Evolutionary conservation across 2,113 vertebrate species (phyloP), one percentile per base, ranked within the genome.

Genomic region (Silurus asotus): DNA sequence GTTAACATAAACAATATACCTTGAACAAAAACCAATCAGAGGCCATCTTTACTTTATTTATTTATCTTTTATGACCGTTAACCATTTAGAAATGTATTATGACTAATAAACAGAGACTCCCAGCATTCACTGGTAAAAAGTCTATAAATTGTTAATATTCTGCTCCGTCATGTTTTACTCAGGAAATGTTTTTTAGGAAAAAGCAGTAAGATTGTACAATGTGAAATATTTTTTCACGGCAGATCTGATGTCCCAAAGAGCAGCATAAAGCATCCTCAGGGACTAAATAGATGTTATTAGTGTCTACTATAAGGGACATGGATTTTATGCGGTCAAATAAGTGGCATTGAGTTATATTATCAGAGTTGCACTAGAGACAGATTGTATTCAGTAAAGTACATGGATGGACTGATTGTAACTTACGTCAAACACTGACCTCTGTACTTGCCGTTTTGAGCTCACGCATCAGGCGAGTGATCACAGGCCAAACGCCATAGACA

Each of bases 301-400:
- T 49, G n/a, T 25, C 48, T 65, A 14, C 51, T 8, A 15, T 82
- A 9, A 28, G 82, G 84, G 79, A 82, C 61, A 84, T 55, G 69
- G 77, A 82, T 83, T 72, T 51, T 59, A 8, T 72, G 49, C 17
- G 49, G n/a, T 80, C 69, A 79, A 8, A 78, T 88, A 78, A 28
- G 74, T 74, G 62, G 15, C 82, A 53, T 59, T 85, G 75, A 75
- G 19, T 37, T 84, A 80, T 81, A 74, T 37, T 6, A 20, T n/a
- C 56, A 20, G 67, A 76, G 56, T 13, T 81, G 64, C 45, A 82
- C 53, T 69, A 37, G 70, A 82, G 65, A 37, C 56, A 49, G 20
- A 56, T 86, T 62, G 23, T 62, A 20, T 62, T 64, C 37, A 20
- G 13, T 65, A 45, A 80, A 74, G 65, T 70, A 64, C 74, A 28